These are phyloP conservation scores for Strix occidentalis DNA, from an alignment of 2,797 vertebrate genomes.

Conservation along the genomic window DNA sequence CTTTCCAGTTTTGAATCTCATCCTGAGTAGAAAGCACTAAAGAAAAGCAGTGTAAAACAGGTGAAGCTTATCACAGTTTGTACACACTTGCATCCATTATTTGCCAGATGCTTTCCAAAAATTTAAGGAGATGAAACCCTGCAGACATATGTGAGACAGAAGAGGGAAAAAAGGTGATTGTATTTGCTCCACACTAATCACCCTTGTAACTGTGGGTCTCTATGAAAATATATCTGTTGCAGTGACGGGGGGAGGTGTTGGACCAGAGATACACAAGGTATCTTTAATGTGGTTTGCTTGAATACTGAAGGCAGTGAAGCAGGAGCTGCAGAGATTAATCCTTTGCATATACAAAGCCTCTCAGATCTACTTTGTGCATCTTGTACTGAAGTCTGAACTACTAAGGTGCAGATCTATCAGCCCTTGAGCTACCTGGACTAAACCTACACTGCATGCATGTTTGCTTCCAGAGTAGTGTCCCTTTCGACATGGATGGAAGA, in stretches of 20 bases:
- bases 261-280: neutral
- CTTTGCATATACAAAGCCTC: neutral
- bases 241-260: neutral
- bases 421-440: neutral
- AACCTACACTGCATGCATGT: rapidly evolving
- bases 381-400: neutral
- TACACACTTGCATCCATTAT: neutral
- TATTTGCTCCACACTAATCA: neutral
- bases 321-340: neutral
- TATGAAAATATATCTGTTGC: neutral
- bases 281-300: neutral
- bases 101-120: neutral
- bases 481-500: neutral
- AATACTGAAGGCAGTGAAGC: neutral
- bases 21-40: neutral
- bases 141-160: neutral
- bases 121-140: neutral
- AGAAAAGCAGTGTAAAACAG: neutral
- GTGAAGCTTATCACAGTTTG: neutral
- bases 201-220: neutral
- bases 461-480: neutral
- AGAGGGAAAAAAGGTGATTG: neutral
- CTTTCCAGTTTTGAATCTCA: neutral
- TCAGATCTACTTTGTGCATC: neutral
- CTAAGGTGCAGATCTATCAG: neutral